Evolutionary conservation across 2,113 vertebrate genomes (phyloP).

Genomic region (Rhabdornis inornatus): DNA sequence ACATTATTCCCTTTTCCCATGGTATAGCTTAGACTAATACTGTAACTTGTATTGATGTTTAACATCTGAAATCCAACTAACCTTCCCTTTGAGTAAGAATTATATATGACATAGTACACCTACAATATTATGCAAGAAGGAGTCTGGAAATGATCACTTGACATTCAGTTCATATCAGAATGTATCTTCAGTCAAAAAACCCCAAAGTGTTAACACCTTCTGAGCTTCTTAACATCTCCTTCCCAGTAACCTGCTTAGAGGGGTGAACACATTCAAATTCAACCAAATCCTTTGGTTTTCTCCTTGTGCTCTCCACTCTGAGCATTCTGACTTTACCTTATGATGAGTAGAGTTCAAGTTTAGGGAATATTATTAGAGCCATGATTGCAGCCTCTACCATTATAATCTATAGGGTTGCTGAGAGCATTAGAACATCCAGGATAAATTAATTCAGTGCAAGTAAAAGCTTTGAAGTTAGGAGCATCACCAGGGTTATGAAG

Average conservation of each 20-base stretch:
- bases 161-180: neutral
- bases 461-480: conserved; percentile 73
- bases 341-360: conserved; percentile 56
- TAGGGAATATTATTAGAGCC: conserved; percentile 64
- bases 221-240: neutral
- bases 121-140: neutral
- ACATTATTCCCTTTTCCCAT: neutral
- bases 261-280: neutral
- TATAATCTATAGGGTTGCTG: conserved; percentile 65
- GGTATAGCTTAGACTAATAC: neutral
- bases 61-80: neutral
- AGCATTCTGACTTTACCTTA: conserved; percentile 26
- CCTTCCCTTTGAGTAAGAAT: neutral
- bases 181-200: neutral
- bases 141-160: neutral
- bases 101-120: neutral
- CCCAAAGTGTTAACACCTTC: neutral
- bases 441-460: conserved; percentile 77
- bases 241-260: neutral
- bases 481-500: conserved; percentile 71
- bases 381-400: conserved; percentile 61
- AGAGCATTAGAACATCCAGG: conserved; percentile 68
- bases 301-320: neutral
- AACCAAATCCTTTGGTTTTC: conserved; percentile 21
- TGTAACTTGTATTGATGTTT: neutral